Conservation (phyloP, 1,140 invertebrate species). For the Ctenoplectra terminalis region DNA sequence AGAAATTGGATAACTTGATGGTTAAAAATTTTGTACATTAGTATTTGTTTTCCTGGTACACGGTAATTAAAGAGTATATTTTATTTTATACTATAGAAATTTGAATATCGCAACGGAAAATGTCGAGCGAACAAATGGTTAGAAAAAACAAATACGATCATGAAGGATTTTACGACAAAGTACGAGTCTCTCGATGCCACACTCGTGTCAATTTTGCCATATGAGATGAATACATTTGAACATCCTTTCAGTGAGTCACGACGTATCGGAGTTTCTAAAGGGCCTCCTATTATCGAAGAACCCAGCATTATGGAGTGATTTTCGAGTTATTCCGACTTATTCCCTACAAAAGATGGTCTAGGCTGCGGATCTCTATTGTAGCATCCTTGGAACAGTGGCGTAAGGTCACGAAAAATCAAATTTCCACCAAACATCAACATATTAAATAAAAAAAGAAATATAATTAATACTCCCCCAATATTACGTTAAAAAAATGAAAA, state of each 20-base stretch:
- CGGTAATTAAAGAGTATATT: too few species aligned
- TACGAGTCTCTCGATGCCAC: not conserved
- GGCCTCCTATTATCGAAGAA: conserved; percentile 67
- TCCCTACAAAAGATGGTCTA: conserved; percentile 71
- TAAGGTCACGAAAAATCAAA: not conserved
- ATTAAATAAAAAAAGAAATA: not conserved
- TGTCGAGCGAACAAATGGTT: not conserved
- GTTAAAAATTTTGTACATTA: too few species aligned
- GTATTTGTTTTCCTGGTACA: too few species aligned
- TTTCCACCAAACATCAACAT: not conserved
- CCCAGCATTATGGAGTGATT: conserved; percentile 78
- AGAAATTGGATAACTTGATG: too few species aligned
- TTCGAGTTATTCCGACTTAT: conserved; percentile 80
- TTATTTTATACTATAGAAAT: too few species aligned
- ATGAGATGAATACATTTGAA: conserved; percentile 68
- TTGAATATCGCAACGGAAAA: too few species aligned
- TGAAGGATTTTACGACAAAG: not conserved
- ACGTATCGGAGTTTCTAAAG: conserved; percentile 66
- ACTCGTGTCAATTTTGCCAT: conserved; percentile 57
- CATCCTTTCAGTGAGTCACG: conserved; percentile 65
- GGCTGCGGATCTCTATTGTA: conserved; percentile 68
- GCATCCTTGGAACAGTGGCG: conserved; percentile 62
- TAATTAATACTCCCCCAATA: too few species aligned
- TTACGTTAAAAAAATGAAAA: too few species aligned
- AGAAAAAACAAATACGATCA: not conserved